A percentile compares a stretch with the other conserved stretches of the same genome.
Conservation (phyloP, 2,888 invertebrate genomes). For the Argyresthia goedartella region DNA sequence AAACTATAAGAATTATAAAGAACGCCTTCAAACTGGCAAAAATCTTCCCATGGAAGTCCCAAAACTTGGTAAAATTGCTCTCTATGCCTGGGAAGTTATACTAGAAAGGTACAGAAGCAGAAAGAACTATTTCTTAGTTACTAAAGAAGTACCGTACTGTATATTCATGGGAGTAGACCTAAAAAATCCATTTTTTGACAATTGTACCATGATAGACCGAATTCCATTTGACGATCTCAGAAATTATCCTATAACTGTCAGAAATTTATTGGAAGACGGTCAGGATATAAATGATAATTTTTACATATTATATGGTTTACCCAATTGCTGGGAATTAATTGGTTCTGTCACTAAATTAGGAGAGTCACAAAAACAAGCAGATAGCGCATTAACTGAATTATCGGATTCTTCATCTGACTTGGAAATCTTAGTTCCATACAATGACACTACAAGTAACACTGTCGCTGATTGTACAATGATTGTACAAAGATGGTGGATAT, state of each 20-base stretch:
- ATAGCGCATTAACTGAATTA: too few species aligned
- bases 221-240: slow-evolving; percentile 39
- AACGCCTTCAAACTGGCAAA: slow-evolving; percentile 25
- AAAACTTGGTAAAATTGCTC: slow-evolving; percentile 30
- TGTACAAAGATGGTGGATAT: background rate
- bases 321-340: slow-evolving; percentile 52
- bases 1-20: slow-evolving; percentile 43
- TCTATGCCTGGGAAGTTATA: slow-evolving; percentile 50
- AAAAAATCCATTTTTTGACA: slow-evolving; percentile 29
- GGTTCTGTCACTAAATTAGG: slow-evolving; percentile 43
- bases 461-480: too few species aligned
- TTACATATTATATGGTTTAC: slow-evolving; percentile 50
- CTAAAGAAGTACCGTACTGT: slow-evolving; percentile 35
- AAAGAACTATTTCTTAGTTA: slow-evolving; percentile 46
- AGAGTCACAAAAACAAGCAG: slow-evolving; percentile 9
- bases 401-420: background rate
- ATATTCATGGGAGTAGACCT: slow-evolving; percentile 46
- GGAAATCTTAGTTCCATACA: slow-evolving; percentile 5
- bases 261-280: slow-evolving; percentile 42
- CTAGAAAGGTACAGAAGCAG: slow-evolving; percentile 40
- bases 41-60: slow-evolving; percentile 37
- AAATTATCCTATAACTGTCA: slow-evolving; percentile 47
- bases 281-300: slow-evolving; percentile 41
- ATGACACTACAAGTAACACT: background rate
- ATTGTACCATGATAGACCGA: slow-evolving; percentile 44